A percentile compares a stretch with the other conserved stretches of the same genome.
Conservation (phyloP, 1,140 invertebrate genomes). For the Antheraea mylitta region DNA sequence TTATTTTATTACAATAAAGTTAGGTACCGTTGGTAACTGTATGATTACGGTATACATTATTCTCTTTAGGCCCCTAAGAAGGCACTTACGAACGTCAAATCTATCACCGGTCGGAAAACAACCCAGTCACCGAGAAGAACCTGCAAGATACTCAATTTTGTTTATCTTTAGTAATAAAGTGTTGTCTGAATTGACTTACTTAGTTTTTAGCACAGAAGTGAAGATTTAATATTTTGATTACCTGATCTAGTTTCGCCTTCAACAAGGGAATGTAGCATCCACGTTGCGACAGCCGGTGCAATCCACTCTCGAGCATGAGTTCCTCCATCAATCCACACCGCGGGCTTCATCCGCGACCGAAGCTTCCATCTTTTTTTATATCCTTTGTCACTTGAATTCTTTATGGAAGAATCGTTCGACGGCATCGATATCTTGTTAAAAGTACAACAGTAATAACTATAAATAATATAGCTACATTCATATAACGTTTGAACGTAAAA, state of each 20-base stretch:
- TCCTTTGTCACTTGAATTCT: conserved; percentile 26
- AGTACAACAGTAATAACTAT: background rate
- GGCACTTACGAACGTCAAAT: too few species aligned
- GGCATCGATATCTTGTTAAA: conserved; percentile 48
- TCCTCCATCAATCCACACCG: conserved; percentile 83
- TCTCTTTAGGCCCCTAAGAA: too few species aligned
- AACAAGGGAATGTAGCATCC: conserved; percentile 87
- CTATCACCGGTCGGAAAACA: too few species aligned
- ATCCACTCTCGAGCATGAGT: conserved; percentile 94
- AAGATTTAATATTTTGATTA: conserved; percentile 27
- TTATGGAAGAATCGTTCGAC: conserved; percentile 41
- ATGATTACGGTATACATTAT: too few species aligned
- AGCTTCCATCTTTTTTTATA: conserved; percentile 72
- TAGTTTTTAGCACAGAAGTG: background rate
- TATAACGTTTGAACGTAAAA: background rate
- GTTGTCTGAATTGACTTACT: too few species aligned
- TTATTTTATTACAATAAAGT: too few species aligned
- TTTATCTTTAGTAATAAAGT: too few species aligned
- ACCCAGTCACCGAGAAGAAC: too few species aligned
- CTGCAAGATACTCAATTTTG: too few species aligned
- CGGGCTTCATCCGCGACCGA: conserved; percentile 76
- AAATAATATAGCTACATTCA: background rate
- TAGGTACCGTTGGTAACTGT: too few species aligned
- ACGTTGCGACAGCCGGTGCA: conserved; percentile 87
- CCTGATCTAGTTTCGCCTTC: conserved; percentile 81